Evolutionary conservation across 2,113 vertebrate species (phyloP).

Genomic region (Oreochromis aureus): DNA sequence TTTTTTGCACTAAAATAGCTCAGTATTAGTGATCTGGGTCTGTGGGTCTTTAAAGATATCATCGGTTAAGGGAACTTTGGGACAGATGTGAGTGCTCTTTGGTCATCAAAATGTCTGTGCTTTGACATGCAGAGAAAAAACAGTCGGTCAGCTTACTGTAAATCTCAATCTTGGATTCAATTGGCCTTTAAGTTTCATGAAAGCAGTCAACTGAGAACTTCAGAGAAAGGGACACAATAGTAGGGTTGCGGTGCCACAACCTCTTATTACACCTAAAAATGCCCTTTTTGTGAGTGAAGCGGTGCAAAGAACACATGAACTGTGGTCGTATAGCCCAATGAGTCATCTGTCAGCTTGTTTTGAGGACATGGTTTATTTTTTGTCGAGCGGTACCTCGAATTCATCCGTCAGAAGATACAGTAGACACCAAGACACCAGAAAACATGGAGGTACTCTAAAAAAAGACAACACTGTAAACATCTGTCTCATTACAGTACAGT

Average conservation of each 20-base stretch:
- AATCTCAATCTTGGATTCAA: background rate
- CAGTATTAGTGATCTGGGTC: background rate
- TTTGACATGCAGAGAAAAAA: background rate
- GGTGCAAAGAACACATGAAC: background rate
- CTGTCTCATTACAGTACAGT: background rate
- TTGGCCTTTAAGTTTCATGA: background rate
- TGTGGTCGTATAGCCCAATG: conserved; percentile 7
- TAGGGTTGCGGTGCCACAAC: conserved; percentile 40
- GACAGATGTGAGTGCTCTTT: background rate
- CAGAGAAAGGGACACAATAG: conserved; percentile 15
- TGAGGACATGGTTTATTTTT: background rate
- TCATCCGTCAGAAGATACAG: background rate
- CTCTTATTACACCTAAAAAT: conserved; percentile 59
- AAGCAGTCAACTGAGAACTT: conserved; percentile 25
- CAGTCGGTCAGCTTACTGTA: background rate
- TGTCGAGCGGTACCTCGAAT: background rate
- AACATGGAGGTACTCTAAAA: background rate
- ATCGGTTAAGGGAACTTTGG: background rate
- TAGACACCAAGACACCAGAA: background rate
- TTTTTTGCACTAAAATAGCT: background rate
- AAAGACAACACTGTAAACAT: background rate
- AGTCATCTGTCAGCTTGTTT: conserved; percentile 10
- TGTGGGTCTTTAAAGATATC: background rate
- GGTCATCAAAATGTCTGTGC: background rate
- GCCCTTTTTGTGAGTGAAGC: conserved; percentile 15